Conservation (phyloP, 2,888 invertebrate genomes). For the Nephrocerus scutellatus region DNA sequence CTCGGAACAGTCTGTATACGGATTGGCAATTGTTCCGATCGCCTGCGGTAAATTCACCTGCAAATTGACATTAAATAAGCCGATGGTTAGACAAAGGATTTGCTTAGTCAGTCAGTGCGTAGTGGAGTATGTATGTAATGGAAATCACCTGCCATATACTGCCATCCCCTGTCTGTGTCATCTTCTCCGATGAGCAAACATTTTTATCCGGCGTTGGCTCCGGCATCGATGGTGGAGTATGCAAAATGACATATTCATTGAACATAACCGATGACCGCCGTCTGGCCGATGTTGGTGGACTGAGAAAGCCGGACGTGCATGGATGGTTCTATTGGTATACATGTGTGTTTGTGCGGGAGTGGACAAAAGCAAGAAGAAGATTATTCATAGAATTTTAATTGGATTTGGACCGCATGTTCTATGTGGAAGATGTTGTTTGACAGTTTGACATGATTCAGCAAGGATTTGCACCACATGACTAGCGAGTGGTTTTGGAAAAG, state of each 20-base stretch:
- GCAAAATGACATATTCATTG: constrained; percentile 74
- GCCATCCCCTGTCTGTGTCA: constrained; percentile 76
- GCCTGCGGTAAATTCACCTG: constrained; percentile 49
- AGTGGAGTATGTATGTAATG: neutral
- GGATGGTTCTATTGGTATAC: constrained; percentile 51
- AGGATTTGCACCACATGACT: no score
- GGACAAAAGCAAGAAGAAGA: neutral
- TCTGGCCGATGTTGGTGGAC: constrained; percentile 62
- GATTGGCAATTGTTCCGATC: constrained; percentile 46
- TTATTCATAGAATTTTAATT: neutral
- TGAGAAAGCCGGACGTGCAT: constrained; percentile 61
- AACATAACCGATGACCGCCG: constrained; percentile 83
- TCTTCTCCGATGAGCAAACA: constrained; percentile 78
- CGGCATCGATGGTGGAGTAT: constrained; percentile 50
- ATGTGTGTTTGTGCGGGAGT: neutral
- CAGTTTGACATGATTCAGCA: no score
- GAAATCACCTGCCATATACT: constrained; percentile 58
- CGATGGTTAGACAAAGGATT: no score
- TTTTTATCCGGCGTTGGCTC: constrained; percentile 48
- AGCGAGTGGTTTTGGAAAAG: no score
- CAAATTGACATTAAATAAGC: no score
- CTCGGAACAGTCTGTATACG: constrained; percentile 51
- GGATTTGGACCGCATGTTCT: no score
- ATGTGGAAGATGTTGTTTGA: no score
- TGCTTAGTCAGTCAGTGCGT: constrained; percentile 6